Evolutionary conservation across 2,888 invertebrate species (phyloP).

Genomic region (Amphimallon solstitiale): DNA sequence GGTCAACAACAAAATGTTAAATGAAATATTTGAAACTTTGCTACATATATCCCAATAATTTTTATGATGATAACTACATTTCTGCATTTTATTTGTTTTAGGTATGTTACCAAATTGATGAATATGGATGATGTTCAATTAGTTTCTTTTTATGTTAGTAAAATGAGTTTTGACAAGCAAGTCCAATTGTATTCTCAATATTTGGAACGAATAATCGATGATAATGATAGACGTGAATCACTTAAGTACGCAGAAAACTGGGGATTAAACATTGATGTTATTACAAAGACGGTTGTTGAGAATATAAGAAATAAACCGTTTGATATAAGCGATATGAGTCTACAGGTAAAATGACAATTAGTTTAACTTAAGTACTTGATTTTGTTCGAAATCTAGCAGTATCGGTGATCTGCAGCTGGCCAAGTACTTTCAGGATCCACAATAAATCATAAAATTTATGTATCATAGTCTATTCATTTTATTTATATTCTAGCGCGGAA

Average conservation of each 20-base stretch:
- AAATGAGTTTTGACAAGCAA: conserved; percentile 73
- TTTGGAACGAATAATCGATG: conserved; percentile 73
- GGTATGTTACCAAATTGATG: conserved; percentile 77
- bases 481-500: too few relatives aligned
- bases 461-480: too few relatives aligned
- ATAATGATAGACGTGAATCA: conserved; percentile 73
- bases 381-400: too few relatives aligned
- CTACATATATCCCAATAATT: too few relatives aligned
- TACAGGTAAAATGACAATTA: conserved; percentile 55
- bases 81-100: conserved; percentile 48
- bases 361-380: neutral
- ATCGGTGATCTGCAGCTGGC: too few relatives aligned
- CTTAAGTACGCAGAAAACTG: conserved; percentile 77
- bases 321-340: conserved; percentile 55
- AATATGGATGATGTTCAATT: conserved; percentile 78
- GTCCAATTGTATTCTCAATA: conserved; percentile 74
- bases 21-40: neutral
- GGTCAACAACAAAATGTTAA: neutral
- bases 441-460: too few relatives aligned
- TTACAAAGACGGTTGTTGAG: conserved; percentile 87
- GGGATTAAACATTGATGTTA: conserved; percentile 84
- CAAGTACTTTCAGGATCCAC: too few relatives aligned
- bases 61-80: too few relatives aligned
- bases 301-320: conserved; percentile 69
- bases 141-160: conserved; percentile 87